Conservation (phyloP, 1,140 invertebrate species). For the Lerema accius region DNA sequence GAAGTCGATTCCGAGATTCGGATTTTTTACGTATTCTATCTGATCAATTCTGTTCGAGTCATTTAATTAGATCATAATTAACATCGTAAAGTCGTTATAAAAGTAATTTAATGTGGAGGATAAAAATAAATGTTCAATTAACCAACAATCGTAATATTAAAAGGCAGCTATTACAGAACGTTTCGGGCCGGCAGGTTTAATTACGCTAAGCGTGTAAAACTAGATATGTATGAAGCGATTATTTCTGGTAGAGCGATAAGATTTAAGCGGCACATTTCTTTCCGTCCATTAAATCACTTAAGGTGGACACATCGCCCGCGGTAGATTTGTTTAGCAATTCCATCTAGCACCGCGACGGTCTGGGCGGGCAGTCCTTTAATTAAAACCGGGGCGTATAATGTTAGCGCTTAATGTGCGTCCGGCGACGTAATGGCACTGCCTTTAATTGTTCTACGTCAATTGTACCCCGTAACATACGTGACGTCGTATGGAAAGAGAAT, state of each 20-base stretch:
- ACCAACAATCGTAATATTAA: not conserved
- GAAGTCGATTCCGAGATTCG: not conserved
- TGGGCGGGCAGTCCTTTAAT: slow-evolving; percentile 79
- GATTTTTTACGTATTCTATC: not conserved
- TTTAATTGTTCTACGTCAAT: slow-evolving; percentile 77
- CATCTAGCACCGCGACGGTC: slow-evolving; percentile 59
- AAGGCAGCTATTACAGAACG: not conserved
- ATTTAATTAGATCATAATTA: not conserved
- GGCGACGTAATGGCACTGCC: slow-evolving; percentile 66
- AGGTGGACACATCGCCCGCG: slow-evolving; percentile 80
- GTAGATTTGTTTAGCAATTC: slow-evolving; percentile 82
- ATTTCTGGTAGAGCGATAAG: slow-evolving; percentile 54
- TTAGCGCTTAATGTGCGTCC: slow-evolving; percentile 75
- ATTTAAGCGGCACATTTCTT: slow-evolving; percentile 78
- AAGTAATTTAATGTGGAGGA: not conserved
- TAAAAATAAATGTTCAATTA: not conserved
- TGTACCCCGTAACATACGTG: slow-evolving; percentile 54
- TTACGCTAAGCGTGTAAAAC: not conserved
- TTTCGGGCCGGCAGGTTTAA: not conserved
- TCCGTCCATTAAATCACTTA: slow-evolving; percentile 82
- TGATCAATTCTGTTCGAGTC: not conserved
- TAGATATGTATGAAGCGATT: slow-evolving; percentile 42
- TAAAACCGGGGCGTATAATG: slow-evolving; percentile 78
- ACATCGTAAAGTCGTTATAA: not conserved
- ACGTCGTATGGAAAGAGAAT: slow-evolving; percentile 37